A percentile compares a stretch with the other conserved stretches of the same genome.
Conservation (phyloP, 2,797 vertebrate species). For the Apogon hyalosoma region DNA sequence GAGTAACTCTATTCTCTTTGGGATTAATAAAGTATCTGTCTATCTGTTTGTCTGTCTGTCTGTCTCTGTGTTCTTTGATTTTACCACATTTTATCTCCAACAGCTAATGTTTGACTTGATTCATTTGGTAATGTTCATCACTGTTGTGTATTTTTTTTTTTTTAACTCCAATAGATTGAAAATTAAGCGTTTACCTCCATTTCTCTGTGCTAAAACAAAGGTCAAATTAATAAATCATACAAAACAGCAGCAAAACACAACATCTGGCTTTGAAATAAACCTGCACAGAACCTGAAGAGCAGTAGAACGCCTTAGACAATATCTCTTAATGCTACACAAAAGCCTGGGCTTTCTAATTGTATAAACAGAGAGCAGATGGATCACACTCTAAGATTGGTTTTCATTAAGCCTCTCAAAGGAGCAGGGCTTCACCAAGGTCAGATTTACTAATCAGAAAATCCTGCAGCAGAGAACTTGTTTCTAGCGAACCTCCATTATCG, state of each 20-base stretch:
- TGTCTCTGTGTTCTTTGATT: too few relatives aligned
- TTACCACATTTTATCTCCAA: too few relatives aligned
- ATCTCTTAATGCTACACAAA: slow-evolving; percentile 13
- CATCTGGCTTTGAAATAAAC: not conserved
- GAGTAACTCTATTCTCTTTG: too few relatives aligned
- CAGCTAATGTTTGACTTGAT: too few relatives aligned
- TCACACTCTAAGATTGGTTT: slow-evolving; percentile 32
- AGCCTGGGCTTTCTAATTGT: slow-evolving; percentile 41
- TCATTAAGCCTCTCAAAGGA: slow-evolving; percentile 53
- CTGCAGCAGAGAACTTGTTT: slow-evolving; percentile 20
- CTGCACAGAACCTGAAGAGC: not conserved
- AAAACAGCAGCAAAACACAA: slow-evolving; percentile 16
- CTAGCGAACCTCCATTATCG: slow-evolving; percentile 26
- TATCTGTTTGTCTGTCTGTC: too few relatives aligned
- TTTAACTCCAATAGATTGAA: too few relatives aligned
- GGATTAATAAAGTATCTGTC: too few relatives aligned
- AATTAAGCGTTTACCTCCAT: too few relatives aligned
- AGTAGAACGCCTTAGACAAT: not conserved
- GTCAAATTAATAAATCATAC: not conserved
- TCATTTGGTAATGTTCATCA: too few relatives aligned
- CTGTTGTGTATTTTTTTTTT: too few relatives aligned
- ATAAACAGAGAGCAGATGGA: slow-evolving; percentile 54
- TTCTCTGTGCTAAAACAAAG: too few relatives aligned
- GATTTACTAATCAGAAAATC: slow-evolving; percentile 33
- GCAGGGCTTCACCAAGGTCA: slow-evolving; percentile 38